Evolutionary conservation across 2,797 vertebrate genomes (phyloP).

Genomic region (Fistularia tabacaria): DNA sequence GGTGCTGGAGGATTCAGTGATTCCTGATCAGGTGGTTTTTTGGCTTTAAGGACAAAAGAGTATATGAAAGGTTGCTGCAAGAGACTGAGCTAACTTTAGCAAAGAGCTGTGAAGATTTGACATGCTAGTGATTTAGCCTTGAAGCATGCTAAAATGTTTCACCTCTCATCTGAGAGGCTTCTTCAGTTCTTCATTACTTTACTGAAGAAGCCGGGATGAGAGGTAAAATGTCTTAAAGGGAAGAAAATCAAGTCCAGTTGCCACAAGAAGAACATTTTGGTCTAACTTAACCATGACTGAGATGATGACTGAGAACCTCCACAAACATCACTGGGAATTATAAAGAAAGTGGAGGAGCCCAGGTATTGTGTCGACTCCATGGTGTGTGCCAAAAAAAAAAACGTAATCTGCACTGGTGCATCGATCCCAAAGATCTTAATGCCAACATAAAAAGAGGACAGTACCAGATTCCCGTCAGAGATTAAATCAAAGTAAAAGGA

Average conservation of each 20-base stretch:
- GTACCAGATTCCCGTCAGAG: no score
- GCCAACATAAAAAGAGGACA: no score
- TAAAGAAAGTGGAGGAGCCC: slow-evolving; percentile 11
- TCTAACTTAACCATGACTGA: neutral
- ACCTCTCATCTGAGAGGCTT: no score
- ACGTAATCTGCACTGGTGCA: no score
- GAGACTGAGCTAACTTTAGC: slow-evolving; percentile 21
- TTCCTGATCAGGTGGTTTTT: slow-evolving; percentile 18
- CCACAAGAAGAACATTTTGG: neutral
- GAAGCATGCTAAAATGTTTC: slow-evolving; percentile 8
- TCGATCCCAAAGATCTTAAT: no score
- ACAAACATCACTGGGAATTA: slow-evolving; percentile 7
- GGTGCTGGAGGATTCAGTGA: slow-evolving; percentile 1
- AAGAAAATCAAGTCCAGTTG: no score
- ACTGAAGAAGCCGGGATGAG: neutral
- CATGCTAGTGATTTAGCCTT: slow-evolving; percentile 17
- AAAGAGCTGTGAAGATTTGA: slow-evolving; percentile 13
- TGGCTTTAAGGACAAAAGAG: slow-evolving; percentile 1
- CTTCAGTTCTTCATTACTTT: no score
- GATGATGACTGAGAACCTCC: slow-evolving; percentile 16
- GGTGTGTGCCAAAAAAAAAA: no score
- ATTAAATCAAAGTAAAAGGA: no score
- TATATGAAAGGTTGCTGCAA: no score
- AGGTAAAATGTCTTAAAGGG: no score
- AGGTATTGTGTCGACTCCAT: neutral